Conservation (phyloP, 2,888 invertebrate species). For the Tortricodes alternella region DNA sequence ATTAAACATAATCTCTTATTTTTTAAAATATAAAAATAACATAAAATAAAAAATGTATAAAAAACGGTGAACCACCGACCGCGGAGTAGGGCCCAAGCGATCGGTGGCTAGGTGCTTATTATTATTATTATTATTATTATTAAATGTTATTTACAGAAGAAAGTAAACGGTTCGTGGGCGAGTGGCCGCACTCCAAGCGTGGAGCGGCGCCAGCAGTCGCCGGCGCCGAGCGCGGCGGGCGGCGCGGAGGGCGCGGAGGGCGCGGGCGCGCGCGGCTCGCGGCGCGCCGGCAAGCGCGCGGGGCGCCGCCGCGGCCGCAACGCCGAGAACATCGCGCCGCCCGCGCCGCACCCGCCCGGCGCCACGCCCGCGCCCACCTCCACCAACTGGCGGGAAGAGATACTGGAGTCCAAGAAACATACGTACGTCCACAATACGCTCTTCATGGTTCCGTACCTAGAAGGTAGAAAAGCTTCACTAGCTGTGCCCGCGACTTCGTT, state of each 20-base stretch:
- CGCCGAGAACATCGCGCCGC: constrained; percentile 43
- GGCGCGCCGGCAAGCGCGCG: constrained; percentile 40
- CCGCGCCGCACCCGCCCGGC: constrained; percentile 43
- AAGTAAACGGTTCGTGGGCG: constrained; percentile 55
- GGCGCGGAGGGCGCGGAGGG: constrained; percentile 21
- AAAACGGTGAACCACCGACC: too few species aligned
- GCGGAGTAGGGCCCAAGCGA: too few species aligned
- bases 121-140: too few species aligned
- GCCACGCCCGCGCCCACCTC: constrained; percentile 51
- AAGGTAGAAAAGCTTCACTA: too few species aligned
- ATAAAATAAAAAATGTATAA: too few species aligned
- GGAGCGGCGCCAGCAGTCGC: constrained; percentile 63
- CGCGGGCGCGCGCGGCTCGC: constrained; percentile 36
- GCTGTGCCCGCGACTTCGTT: too few species aligned
- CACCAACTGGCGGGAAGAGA: constrained; percentile 76
- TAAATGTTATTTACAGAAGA: constrained; percentile 49
- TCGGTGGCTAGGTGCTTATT: too few species aligned
- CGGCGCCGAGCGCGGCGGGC: constrained; percentile 40
- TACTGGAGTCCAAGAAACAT: constrained; percentile 71
- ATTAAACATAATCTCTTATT: too few species aligned
- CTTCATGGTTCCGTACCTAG: too few species aligned
- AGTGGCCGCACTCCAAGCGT: constrained; percentile 58
- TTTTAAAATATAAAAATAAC: too few species aligned
- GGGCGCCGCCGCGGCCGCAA: constrained; percentile 44
- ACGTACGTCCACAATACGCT: constrained; percentile 17